These are phyloP conservation scores for Brachionus calyciflorus DNA, from an alignment of 1,140 invertebrate genomes.

Conservation along the genomic window DNA sequence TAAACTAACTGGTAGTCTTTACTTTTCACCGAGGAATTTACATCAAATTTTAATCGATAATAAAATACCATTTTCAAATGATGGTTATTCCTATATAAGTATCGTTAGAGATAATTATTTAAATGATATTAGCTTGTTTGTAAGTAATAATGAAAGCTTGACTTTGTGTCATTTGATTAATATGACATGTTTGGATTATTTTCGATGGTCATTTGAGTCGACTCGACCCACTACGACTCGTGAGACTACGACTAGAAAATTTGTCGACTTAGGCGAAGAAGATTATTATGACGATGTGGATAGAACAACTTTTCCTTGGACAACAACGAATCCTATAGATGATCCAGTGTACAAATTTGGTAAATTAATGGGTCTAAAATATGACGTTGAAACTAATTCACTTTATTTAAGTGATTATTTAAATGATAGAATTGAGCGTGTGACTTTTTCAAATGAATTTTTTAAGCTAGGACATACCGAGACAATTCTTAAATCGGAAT, in stretches of 20 bases:
- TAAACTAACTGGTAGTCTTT: slow-evolving; percentile 11
- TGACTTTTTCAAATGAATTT: slow-evolving; percentile 1
- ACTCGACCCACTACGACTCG: not conserved
- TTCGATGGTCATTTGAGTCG: not conserved
- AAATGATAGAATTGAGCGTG: slow-evolving; percentile 32
- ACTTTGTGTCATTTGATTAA: slow-evolving; percentile 25
- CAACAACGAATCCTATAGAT: not conserved
- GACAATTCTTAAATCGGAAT: slow-evolving; percentile 21
- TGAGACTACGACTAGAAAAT: not conserved
- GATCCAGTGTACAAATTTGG: slow-evolving; percentile 11
- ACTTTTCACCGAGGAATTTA: slow-evolving; percentile 6
- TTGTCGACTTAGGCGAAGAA: not conserved
- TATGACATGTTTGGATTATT: slow-evolving; percentile 44
- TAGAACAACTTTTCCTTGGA: not conserved
- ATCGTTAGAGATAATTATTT: slow-evolving; percentile 16
- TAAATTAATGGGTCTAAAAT: slow-evolving; percentile 41
- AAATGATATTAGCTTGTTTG: slow-evolving; percentile 37
- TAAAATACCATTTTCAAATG: not conserved
- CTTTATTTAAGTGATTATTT: slow-evolving; percentile 33
- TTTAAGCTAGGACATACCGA: slow-evolving; percentile 17
- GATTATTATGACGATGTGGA: slow-evolving; percentile 14
- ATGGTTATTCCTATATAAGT: slow-evolving; percentile 30
- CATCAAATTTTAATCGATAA: slow-evolving; percentile 22
- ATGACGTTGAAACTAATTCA: not conserved
- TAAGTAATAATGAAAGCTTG: slow-evolving; percentile 37